Percentiles rank a stretch among this genome's conserved stretches.
Conservation (phyloP, 2,113 vertebrate genomes). For the Clupea harengus region DNA sequence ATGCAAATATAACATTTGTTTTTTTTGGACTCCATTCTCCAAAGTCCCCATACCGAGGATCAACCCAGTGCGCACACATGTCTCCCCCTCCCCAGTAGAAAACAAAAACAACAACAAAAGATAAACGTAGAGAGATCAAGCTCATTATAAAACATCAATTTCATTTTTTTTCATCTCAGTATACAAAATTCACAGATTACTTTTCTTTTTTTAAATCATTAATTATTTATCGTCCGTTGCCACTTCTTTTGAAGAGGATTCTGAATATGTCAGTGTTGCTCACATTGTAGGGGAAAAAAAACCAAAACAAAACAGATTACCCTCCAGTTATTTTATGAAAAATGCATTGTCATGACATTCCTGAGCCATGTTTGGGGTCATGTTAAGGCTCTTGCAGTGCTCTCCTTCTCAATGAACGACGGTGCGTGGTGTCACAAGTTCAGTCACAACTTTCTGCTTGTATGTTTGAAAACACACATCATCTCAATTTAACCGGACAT, state of each 20-base stretch:
- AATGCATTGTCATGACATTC: constrained; percentile 34
- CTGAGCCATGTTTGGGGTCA: constrained; percentile 31
- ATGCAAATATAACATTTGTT: constrained; percentile 78
- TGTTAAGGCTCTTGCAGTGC: constrained; percentile 50
- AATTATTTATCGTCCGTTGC: constrained; percentile 29
- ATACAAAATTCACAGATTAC: constrained; percentile 79
- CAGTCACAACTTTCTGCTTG: background rate
- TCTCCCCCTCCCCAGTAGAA: background rate
- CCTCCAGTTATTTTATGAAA: constrained; percentile 25
- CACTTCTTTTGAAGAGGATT: constrained; percentile 60
- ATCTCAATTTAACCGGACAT: background rate
- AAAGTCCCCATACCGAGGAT: constrained; percentile 64
- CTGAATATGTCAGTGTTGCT: constrained; percentile 39
- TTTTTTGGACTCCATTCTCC: constrained; percentile 62
- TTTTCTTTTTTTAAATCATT: constrained; percentile 57
- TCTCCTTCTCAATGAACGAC: constrained; percentile 59
- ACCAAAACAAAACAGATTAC: background rate
- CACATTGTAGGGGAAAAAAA: constrained; percentile 19
- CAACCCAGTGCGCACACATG: constrained; percentile 54
- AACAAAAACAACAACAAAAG: constrained; percentile 36
- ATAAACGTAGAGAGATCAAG: constrained; percentile 67
- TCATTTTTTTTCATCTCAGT: constrained; percentile 55
- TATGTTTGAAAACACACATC: background rate
- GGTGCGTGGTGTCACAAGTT: background rate
- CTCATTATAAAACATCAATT: constrained; percentile 72